Evolutionary conservation across 2,797 vertebrate genomes (phyloP).

Genomic region (Anableps anableps): DNA sequence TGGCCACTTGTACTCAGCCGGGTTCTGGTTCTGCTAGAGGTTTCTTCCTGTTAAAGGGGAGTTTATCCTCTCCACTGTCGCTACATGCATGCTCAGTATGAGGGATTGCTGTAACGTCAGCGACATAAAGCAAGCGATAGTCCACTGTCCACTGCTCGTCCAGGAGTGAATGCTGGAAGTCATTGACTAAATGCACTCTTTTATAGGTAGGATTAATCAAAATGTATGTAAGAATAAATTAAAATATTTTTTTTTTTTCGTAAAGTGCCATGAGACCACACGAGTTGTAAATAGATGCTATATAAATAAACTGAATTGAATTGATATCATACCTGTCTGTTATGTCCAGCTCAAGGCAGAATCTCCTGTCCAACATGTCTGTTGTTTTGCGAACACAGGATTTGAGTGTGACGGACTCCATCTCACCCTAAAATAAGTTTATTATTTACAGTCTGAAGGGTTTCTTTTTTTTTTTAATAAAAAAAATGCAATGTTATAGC

Average conservation of each 20-base stretch:
- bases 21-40: too few relatives aligned
- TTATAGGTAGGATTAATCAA: too few relatives aligned
- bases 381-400: conserved; percentile 90
- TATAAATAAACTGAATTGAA: not conserved
- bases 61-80: not conserved
- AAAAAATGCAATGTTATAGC: not conserved
- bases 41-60: not conserved
- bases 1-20: too few relatives aligned
- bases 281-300: too few relatives aligned
- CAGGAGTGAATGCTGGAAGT: too few relatives aligned
- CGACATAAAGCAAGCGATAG: not conserved
- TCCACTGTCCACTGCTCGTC: too few relatives aligned
- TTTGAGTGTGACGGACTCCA: conserved; percentile 87
- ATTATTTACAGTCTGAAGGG: not conserved
- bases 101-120: not conserved
- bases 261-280: not conserved
- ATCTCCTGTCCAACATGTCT: conserved; percentile 91
- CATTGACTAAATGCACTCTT: too few relatives aligned
- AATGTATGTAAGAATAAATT: too few relatives aligned
- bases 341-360: conserved; percentile 96
- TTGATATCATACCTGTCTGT: conserved; percentile 87
- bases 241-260: too few relatives aligned
- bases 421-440: conserved; percentile 86
- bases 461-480: not conserved
- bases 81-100: not conserved